Conservation (phyloP, 2,888 invertebrate genomes). For the Nomada ferruginata region DNA sequence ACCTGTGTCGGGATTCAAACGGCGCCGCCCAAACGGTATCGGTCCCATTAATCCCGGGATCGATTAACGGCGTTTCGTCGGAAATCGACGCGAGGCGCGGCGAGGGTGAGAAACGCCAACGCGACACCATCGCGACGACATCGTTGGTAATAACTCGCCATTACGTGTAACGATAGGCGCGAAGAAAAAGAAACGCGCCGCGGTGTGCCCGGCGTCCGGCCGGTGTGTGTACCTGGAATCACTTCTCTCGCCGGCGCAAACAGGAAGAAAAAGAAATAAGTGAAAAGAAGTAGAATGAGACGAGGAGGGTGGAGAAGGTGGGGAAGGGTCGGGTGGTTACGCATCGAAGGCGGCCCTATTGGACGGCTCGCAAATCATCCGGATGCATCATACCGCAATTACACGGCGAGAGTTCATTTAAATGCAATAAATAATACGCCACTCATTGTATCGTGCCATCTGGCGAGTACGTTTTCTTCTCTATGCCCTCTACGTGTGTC, state of each 20-base stretch:
- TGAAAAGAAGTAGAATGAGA: background rate
- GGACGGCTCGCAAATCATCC: slow-evolving; percentile 81
- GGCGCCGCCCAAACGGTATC: slow-evolving; percentile 38
- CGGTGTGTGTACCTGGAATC: slow-evolving; percentile 37
- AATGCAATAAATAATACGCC: slow-evolving; percentile 82
- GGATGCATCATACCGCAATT: slow-evolving; percentile 83
- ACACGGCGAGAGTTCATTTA: slow-evolving; percentile 83
- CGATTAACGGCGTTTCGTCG: slow-evolving; percentile 63
- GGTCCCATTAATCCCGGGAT: slow-evolving; percentile 57
- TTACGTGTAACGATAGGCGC: slow-evolving; percentile 60
- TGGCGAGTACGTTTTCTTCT: slow-evolving; percentile 59
- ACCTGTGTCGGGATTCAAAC: slow-evolving; percentile 54
- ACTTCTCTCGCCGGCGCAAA: slow-evolving; percentile 43
- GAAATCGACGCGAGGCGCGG: slow-evolving; percentile 54
- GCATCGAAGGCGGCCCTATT: slow-evolving; percentile 71
- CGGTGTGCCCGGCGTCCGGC: background rate
- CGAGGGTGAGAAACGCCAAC: slow-evolving; percentile 53
- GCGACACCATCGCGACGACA: slow-evolving; percentile 42
- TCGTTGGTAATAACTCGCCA: slow-evolving; percentile 73
- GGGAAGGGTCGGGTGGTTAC: slow-evolving; percentile 43
- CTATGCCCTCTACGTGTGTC: slow-evolving; percentile 39
- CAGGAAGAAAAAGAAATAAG: background rate
- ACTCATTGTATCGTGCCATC: slow-evolving; percentile 79
- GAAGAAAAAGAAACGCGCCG: slow-evolving; percentile 50
- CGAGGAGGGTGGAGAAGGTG: background rate